Percentiles rank a stretch among this genome's conserved stretches.
phyloP scores from a whole-genome alignment of 2,113 vertebrate genomes.

The Balaeniceps rex region DNA sequence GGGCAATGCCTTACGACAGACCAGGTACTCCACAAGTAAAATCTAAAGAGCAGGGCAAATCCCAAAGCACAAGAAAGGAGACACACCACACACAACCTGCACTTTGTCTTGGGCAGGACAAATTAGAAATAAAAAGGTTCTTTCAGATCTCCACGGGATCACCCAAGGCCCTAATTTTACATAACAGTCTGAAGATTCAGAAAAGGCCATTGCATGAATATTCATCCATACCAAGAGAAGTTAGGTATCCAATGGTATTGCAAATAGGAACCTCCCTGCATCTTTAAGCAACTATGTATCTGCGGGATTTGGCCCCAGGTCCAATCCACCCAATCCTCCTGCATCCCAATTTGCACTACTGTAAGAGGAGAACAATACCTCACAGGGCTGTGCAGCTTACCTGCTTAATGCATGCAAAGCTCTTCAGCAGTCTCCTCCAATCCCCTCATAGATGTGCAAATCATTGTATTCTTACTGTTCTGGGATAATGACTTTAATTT shows the following conservation, averaged over 20 bases:
- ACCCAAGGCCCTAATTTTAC: not conserved
- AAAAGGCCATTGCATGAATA: not conserved
- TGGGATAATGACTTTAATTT: constrained; percentile 33
- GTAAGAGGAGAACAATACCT: not conserved
- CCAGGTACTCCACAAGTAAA: not conserved
- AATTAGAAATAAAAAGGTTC: not conserved
- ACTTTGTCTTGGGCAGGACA: not conserved
- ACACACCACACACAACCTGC: not conserved
- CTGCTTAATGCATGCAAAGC: constrained; percentile 48
- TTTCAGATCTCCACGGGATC: not conserved
- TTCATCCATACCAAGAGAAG: not conserved
- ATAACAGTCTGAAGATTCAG: not conserved
- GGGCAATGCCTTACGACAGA: not conserved
- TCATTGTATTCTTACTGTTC: not conserved
- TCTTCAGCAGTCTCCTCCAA: constrained; percentile 18
- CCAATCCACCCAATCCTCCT: not conserved
- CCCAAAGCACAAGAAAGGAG: not conserved
- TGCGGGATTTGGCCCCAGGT: not conserved
- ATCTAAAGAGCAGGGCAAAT: not conserved
- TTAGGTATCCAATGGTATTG: not conserved
- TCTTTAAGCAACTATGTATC: not conserved
- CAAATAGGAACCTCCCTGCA: constrained; percentile 5
- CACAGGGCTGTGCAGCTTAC: not conserved
- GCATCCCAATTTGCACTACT: constrained; percentile 42
- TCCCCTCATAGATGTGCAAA: constrained; percentile 46